Evolutionary conservation across 2,888 invertebrate species (phyloP).

Genomic region (Ochropacha duplaris): DNA sequence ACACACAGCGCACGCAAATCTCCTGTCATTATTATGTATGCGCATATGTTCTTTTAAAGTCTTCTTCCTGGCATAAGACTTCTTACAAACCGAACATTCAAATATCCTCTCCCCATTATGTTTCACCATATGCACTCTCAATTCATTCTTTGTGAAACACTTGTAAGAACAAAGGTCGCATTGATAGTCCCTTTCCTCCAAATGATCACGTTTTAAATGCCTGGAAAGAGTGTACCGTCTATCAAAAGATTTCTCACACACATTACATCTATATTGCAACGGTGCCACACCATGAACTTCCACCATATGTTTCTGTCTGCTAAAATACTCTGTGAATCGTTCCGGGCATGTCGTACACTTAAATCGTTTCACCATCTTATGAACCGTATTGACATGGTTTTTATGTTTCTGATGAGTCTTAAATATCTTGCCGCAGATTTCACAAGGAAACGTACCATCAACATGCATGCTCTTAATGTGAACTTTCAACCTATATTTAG

Average conservation of each 20-base stretch:
- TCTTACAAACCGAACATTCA: conserved; percentile 66
- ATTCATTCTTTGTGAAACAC: conserved; percentile 63
- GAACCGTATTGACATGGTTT: conserved; percentile 58
- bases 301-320: conserved; percentile 63
- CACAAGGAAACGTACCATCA: conserved; percentile 52
- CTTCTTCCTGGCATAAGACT: conserved; percentile 65
- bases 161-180: conserved; percentile 50
- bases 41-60: conserved; percentile 67
- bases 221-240: conserved; percentile 53
- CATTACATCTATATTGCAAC: conserved; percentile 61
- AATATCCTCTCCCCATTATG: conserved; percentile 60
- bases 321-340: conserved; percentile 60
- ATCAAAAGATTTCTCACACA: conserved; percentile 55
- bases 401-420: conserved; percentile 54
- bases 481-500: conserved; percentile 60
- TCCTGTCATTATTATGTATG: conserved; percentile 66
- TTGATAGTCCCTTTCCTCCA: conserved; percentile 55
- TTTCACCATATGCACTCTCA: conserved; percentile 61
- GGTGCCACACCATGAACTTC: conserved; percentile 57
- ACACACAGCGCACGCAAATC: conserved; percentile 64
- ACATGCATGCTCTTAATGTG: conserved; percentile 60
- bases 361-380: conserved; percentile 55
- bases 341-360: conserved; percentile 65
- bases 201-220: conserved; percentile 63
- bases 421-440: conserved; percentile 58